These are phyloP conservation scores for Stenchaetothrips biformis DNA, from an alignment of 2,888 invertebrate species.

Conservation along the genomic window DNA sequence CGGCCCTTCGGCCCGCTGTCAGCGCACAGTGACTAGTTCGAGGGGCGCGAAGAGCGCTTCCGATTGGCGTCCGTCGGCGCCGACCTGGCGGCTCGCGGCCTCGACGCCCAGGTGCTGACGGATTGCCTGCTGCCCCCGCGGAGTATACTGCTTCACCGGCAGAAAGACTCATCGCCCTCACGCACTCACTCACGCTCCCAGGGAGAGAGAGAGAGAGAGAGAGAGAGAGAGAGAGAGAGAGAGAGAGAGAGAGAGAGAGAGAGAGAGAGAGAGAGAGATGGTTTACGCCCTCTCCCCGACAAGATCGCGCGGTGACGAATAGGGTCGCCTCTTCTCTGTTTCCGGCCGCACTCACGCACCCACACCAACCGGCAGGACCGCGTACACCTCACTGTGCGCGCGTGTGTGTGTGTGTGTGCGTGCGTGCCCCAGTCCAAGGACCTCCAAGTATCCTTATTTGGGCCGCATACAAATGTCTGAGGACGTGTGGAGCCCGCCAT, in stretches of 20 bases:
- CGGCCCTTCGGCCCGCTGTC: too few species aligned
- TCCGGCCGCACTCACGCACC: background rate
- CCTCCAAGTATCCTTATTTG: conserved; percentile 18
- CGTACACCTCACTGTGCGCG: background rate
- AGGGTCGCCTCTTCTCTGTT: too few species aligned
- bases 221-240: conserved; percentile 1
- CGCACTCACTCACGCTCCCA: too few species aligned
- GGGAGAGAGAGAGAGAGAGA: too few species aligned
- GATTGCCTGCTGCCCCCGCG: background rate
- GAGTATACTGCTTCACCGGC: background rate
- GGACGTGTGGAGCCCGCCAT: background rate
- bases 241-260: conserved; percentile 1
- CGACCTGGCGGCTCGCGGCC: too few species aligned
- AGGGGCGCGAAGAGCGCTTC: too few species aligned
- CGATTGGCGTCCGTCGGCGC: too few species aligned
- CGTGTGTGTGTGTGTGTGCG: too few species aligned
- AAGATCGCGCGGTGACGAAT: too few species aligned
- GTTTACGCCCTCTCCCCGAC: too few species aligned
- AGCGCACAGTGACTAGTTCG: too few species aligned
- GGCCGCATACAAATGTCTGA: conserved; percentile 23
- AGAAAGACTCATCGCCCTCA: background rate
- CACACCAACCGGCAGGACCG: background rate
- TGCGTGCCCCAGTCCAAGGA: background rate
- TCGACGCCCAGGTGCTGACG: background rate
- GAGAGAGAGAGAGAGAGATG: background rate